Evolutionary conservation across 2,113 vertebrate genomes (phyloP), one percentile per base, ranked within the genome.

Genomic region (Ailurus styani): DNA sequence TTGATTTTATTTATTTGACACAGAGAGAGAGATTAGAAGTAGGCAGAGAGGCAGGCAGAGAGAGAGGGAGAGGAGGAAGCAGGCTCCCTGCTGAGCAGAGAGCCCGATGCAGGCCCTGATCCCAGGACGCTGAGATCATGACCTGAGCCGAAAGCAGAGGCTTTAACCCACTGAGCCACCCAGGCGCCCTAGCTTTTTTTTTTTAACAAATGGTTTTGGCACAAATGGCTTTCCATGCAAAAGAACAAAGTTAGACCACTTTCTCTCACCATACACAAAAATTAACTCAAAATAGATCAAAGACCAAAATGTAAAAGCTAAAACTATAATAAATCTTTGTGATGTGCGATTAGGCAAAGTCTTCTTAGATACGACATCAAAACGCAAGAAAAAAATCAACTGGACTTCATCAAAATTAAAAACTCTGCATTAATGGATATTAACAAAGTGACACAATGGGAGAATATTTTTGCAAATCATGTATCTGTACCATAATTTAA

Each of bases 221-320:
- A 88, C 37, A 72, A 91, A 18, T 52, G 47, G 29, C 57, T 12
- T 77, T 66, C 14, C 40, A 78, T 20, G 2, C 50, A 94, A 91
- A 91, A 70, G 34, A 95, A 93, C 50, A 20, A 87, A 60, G 20
- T 1, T 60, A 42, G 31, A 83, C 20, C 14, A 23, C 60, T 88
- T 83, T 77, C 25, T 87, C 75, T 90, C 62, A 75, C 13, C 40
- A 86, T 37, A 93, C 34, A 79, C 42, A 94, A 83, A 95, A 86
- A 70, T 15, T 75, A 97, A 83, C 34, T 85, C 12, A 93, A 97
- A 89, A 77, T 47, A 87, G 15, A 70, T 55, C 17, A 89, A 81
- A 94, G 78, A 90, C 54, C 68, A 75, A 45, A 23, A 29, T 94
- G 20, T 77, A 83, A 88, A 37, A 54, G 7, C 17, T 78, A 72